Conservation (phyloP, 23 tunicate genomes). For the Clavelina lepadiformis region DNA sequence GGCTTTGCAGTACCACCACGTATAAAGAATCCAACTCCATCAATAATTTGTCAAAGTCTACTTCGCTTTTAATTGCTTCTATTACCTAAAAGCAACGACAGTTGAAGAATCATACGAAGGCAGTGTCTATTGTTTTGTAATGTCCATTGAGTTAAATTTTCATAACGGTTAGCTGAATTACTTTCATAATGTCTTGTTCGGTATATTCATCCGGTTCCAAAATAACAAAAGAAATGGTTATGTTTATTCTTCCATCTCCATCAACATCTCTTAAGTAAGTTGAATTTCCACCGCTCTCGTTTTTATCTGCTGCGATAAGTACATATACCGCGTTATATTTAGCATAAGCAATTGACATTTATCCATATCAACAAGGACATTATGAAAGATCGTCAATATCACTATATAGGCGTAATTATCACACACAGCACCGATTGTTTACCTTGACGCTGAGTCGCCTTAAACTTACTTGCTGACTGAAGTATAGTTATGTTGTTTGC, state of each 20-base stretch:
- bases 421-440: too few species aligned
- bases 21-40: slow-evolving; percentile 27
- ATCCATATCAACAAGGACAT: too few species aligned
- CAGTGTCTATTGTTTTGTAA: neutral
- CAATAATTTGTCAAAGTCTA: slow-evolving; percentile 20
- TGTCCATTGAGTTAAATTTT: slow-evolving; percentile 2
- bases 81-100: slow-evolving; percentile 13
- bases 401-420: too few species aligned
- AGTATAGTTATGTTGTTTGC: slow-evolving; percentile 18
- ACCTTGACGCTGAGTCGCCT: neutral
- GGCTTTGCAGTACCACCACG: slow-evolving; percentile 30
- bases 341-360: too few species aligned
- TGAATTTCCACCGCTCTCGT: too few species aligned
- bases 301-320: too few species aligned
- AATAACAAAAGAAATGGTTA: slow-evolving; percentile 30
- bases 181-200: slow-evolving; percentile 41
- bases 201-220: slow-evolving; percentile 17
- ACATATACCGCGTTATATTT: too few species aligned
- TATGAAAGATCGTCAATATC: too few species aligned
- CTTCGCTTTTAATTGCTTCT: slow-evolving; percentile 13
- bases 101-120: neutral
- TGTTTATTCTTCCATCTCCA: neutral
- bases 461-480: slow-evolving; percentile 5
- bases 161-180: neutral
- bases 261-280: too few species aligned